A percentile compares a stretch with the other conserved stretches of the same genome.
Conservation (phyloP, 2,113 vertebrate genomes). For the Rhynchomys soricoides region DNA sequence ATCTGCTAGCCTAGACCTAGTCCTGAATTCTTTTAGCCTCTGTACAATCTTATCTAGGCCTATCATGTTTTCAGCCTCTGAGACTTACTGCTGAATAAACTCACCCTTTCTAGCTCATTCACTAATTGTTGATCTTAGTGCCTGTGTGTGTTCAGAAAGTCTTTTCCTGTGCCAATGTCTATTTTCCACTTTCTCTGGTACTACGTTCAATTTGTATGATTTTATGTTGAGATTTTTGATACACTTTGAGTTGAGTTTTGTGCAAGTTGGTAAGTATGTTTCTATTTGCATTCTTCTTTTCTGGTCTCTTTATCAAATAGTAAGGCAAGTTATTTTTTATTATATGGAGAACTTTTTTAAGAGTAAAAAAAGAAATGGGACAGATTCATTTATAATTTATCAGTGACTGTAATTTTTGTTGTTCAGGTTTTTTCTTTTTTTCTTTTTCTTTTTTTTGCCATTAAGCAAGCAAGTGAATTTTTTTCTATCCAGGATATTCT, state of each 20-base stretch:
- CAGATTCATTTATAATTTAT: slow-evolving; percentile 59
- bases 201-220: background rate
- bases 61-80: too few relatives aligned
- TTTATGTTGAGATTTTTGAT: background rate
- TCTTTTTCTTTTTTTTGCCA: background rate
- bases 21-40: too few relatives aligned
- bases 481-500: background rate
- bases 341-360: background rate
- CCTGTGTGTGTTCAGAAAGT: background rate
- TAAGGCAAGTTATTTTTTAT: slow-evolving; percentile 44
- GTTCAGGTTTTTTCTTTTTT: background rate
- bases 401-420: slow-evolving; percentile 46
- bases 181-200: background rate
- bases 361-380: slow-evolving; percentile 6
- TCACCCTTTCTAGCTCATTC: too few relatives aligned
- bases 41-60: too few relatives aligned
- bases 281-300: background rate
- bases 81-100: too few relatives aligned
- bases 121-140: background rate
- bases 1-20: too few relatives aligned
- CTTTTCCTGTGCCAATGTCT: background rate
- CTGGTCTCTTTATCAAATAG: background rate
- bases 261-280: background rate
- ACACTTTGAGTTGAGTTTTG: background rate
- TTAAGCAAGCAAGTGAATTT: slow-evolving; percentile 22